Evolutionary conservation across 1,140 invertebrate species (phyloP), one percentile per base, ranked within the genome.

Genomic region (Triops longicaudatus): DNA sequence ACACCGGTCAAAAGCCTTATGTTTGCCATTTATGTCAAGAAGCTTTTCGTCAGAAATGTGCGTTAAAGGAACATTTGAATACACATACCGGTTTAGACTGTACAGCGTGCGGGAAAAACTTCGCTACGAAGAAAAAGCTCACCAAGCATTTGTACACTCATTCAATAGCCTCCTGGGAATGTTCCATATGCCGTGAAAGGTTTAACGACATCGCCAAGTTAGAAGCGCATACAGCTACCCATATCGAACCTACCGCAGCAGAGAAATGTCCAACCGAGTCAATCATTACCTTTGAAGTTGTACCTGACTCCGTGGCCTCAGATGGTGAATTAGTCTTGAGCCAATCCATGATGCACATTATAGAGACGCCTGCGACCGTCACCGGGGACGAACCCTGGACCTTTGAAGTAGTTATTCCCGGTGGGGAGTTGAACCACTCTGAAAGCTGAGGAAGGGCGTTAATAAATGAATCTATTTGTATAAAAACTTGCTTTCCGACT

Each of bases 1-100:
- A 88, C 82, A 85, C 83, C 77, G 87, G 87, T 5, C 82, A 85
- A 72, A 88, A 88, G 80, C 88, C 88, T 0, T 89, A 88, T 80
- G 78, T 76, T 10, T 81, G 80, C 50, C 76, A 80, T n/a, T 17
- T 77, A 3, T 81, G 80, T 71, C 63, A 72, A 1, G n/a, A 27
- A 26, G 72, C 72, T 2, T 77, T 77, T 73, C 63, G 76, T 17
- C 76, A 77, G 71, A 77, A 77, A 37, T 73, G 17, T 10, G 73
- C 76, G 10, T 31, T 77, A 5, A 77, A 77, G 50, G 76, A 77
- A 43, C 76, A 77, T 43, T 44, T 77, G 72, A 72, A 26, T n/a
- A 42, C 6, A 6, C 76, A 77, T 43, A 72, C 42, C 22, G 76
- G 72, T 14, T 41, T 43, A 12, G 73, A 73, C 17, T 42, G 27